phyloP scores from a whole-genome alignment of 2,113 vertebrate species.

The Patagioenas fasciata region DNA sequence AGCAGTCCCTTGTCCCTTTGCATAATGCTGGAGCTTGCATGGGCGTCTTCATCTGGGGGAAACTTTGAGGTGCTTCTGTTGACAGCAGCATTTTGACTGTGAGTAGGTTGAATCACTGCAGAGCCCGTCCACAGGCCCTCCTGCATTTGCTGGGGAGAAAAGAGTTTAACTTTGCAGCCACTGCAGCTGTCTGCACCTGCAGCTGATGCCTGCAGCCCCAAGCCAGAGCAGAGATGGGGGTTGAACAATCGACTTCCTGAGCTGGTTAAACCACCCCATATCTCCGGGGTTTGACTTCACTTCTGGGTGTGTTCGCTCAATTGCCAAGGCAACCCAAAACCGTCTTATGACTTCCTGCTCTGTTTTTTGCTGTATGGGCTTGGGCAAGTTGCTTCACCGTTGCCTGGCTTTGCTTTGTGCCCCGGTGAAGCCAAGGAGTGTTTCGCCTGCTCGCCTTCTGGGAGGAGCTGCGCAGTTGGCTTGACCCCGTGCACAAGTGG shows the following conservation, averaged over 20 bases:
- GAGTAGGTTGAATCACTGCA: not conserved
- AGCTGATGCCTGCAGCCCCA: not conserved
- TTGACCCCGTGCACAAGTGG: not conserved
- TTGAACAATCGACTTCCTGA: slow-evolving; percentile 15
- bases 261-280: not conserved
- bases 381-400: not conserved
- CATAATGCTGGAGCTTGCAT: accelerated
- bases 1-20: not conserved
- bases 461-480: not conserved
- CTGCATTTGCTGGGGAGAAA: not conserved
- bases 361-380: not conserved
- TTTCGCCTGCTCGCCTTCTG: not conserved
- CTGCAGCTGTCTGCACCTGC: not conserved
- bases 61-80: not conserved
- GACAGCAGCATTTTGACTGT: not conserved
- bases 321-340: not conserved
- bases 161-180: not conserved
- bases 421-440: not conserved
- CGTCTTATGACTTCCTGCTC: not conserved
- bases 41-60: not conserved
- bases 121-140: not conserved
- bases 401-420: accelerated
- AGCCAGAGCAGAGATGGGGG: not conserved
- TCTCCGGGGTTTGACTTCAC: not conserved
- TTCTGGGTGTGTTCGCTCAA: not conserved